Base-by-base conservation (phyloP, 2,113 vertebrate species). In the Rhipidura dahli region DNA sequence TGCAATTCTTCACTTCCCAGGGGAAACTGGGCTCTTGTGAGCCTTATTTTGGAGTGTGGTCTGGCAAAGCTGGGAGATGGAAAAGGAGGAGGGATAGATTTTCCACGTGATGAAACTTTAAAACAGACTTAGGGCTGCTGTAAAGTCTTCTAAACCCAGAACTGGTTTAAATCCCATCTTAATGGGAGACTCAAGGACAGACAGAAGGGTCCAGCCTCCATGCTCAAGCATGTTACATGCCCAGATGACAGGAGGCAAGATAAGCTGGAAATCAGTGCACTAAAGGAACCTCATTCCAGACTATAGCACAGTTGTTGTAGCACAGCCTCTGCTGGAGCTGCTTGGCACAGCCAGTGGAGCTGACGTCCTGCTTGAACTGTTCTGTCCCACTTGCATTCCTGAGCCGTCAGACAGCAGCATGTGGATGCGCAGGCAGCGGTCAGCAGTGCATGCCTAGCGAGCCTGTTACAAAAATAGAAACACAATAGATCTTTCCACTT, bases 381-480 rank as follows among this genome's bases (percentile, higher is more conserved):
- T 78, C 39, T 39, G 31, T 59, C 54, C 71, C 7, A 6, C 42
- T 50, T 21, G 60, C 73, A 40, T 87, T 90, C 94, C 89, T 35
- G 65, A 91, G 70, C 73, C 4, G 0, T 27, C 53, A 37, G 47
- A 56, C 15, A 2, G 2, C 26, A 91, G 73, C 84, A 69, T 3
- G 10, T 85, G 89, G 73, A 28, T 51, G n/a, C 2, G 1, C 60
- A 68, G 61, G 49, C 83, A 82, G 72, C 1, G 0, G 44, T 22
- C 80, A 59, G 56, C 72, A 51, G 51, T 20, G 3, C 70, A 8
- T 76, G 81, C 87, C 81, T 27, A 28, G 65, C 61, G 64, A 82
- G 77, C 57, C 87, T 91, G 31, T 68, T 91, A 49, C 70, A 37
- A 37, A 92, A 91, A 72, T 65, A 91, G 89, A 68, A 91, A 30